phyloP scores from a whole-genome alignment of 2,888 invertebrate species.

The Lochmaea crataegi region DNA sequence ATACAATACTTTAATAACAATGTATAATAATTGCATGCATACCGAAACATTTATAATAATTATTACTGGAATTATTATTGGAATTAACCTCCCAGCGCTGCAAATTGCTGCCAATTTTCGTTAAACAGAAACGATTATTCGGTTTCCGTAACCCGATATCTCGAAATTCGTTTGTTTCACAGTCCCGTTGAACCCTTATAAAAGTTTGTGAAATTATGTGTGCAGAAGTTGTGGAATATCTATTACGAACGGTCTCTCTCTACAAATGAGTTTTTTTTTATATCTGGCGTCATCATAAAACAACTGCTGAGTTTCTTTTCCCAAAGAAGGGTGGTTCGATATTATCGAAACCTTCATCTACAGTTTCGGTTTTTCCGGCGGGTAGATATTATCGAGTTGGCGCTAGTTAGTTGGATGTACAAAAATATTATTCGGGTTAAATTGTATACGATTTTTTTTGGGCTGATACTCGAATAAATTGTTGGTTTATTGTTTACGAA shows the following conservation, averaged over 20 bases:
- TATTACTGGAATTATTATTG: no score
- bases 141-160: not conserved
- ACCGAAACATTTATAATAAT: no score
- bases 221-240: slow-evolving; percentile 9
- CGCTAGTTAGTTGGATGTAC: slow-evolving; percentile 6
- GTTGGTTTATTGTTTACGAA: no score
- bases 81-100: no score
- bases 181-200: not conserved
- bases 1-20: no score
- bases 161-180: slow-evolving; percentile 1
- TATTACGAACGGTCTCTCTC: slow-evolving; percentile 10
- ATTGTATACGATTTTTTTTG: no score
- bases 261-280: slow-evolving; percentile 12
- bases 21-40: no score
- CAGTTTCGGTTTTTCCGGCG: not conserved
- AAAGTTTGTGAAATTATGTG: slow-evolving; percentile 5
- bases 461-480: no score
- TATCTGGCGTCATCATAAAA: slow-evolving; percentile 18
- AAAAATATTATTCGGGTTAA: not conserved
- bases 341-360: slow-evolving; percentile 14
- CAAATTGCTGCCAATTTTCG: no score
- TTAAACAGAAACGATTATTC: no score
- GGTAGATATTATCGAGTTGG: not conserved
- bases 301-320: slow-evolving; percentile 16
- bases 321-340: not conserved